Evolutionary conservation across 2,113 vertebrate genomes (phyloP), one percentile per base, ranked within the genome.

Genomic region (Serinus canaria): DNA sequence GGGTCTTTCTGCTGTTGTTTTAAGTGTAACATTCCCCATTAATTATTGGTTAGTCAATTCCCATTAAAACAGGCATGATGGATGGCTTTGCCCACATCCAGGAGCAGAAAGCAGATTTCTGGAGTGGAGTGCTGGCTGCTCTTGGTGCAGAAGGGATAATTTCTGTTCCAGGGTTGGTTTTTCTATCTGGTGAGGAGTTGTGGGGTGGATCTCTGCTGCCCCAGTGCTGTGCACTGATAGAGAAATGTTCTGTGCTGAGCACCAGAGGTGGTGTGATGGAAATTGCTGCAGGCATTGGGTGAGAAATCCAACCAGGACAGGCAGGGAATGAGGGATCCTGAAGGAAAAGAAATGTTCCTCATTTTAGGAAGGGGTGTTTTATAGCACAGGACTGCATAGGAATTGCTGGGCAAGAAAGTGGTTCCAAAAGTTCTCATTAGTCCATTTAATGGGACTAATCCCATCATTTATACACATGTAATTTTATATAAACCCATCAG

Each of bases 21-120:
- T 81, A 85, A 83, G 81, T 11, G n/a, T 74, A 88, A 56, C 3
- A 2, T 64, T 72, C 24, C 44, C 6, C 67, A 77, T 87, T 90
- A 82, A 83, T 96, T 73, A 53, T 58, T 92, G 86, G 15, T 91
- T 78, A 88, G 47, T 28, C 9, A 82, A 92, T 94, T 80, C 80
- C 39, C 58, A 19, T 92, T 68, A 47, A 83, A 83, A 76, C 1
- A 12, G 13, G 16, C 19, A 6, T 23, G n/a, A 52, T 73, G 79
- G 83, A 92, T 73, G 72, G 21, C 73, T 73, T 60, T 53, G 15
- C 68, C 79, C 50, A 41, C 53, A 10, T 70, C 92, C 39, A 94
- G 66, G 75, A 63, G 83, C 27, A 14, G 13, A 85, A 87, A 53
- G 60, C 67, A 60, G 39, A 27, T 92, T 88, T 91, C 27, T 50